phyloP scores from a whole-genome alignment of 2,113 vertebrate species.

The Danionella cerebrum region DNA sequence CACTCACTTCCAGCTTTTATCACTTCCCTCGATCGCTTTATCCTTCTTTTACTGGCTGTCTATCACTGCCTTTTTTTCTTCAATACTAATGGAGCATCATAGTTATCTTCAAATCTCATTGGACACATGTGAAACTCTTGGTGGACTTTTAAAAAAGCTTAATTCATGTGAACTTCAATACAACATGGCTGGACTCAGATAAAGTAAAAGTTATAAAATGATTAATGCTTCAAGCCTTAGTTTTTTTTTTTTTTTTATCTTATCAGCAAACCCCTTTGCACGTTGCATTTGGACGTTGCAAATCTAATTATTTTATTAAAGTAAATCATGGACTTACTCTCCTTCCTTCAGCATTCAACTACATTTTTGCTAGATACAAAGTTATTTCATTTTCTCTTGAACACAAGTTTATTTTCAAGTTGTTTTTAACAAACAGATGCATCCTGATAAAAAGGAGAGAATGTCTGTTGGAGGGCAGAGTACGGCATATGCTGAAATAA shows the following conservation, averaged over 20 bases:
- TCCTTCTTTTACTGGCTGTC: neutral
- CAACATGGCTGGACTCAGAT: neutral
- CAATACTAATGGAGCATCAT: neutral
- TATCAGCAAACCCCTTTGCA: too few relatives aligned
- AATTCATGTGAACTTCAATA: slow-evolving; percentile 6
- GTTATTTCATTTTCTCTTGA: neutral
- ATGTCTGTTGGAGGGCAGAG: neutral
- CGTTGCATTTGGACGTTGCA: too few relatives aligned
- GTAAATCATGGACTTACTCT: neutral
- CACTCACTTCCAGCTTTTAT: slow-evolving; percentile 13
- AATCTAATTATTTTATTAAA: too few relatives aligned
- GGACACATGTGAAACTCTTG: neutral
- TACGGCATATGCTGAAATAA: neutral
- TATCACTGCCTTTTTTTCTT: neutral
- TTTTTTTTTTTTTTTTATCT: too few relatives aligned
- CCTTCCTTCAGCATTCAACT: too few relatives aligned
- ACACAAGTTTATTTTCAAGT: neutral
- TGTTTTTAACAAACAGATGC: neutral
- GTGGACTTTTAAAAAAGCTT: neutral
- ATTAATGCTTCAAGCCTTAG: neutral
- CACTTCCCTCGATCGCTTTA: neutral
- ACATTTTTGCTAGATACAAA: neutral
- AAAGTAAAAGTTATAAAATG: neutral
- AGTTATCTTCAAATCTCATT: neutral
- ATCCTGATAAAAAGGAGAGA: neutral